These are phyloP conservation scores for Ianthella basta DNA, from an alignment of 37 sponge, comb jelly and placozoan genomes.

Conservation along the genomic window DNA sequence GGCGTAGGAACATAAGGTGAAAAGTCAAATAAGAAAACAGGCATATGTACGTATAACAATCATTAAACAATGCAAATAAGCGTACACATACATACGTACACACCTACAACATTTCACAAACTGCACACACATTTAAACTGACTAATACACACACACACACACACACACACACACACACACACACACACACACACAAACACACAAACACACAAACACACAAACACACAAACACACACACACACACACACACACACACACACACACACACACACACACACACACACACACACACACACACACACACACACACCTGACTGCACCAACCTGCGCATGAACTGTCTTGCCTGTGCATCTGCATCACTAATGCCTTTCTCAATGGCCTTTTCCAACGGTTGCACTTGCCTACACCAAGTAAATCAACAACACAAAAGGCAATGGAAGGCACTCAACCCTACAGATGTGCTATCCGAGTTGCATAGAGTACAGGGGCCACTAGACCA, in stretches of 20 bases:
- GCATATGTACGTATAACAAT: neutral
- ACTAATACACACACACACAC: too few species aligned
- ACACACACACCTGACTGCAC: neutral
- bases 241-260: too few species aligned
- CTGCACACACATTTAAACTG: too few species aligned
- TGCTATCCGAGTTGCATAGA: too few species aligned
- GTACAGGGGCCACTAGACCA: too few species aligned
- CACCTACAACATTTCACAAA: neutral
- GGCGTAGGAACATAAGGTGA: neutral
- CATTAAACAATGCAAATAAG: too few species aligned
- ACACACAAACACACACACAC: too few species aligned
- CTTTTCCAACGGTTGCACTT: slow-evolving; percentile 42
- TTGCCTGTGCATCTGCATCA: slow-evolving; percentile 66
- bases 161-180: neutral
- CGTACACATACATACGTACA: neutral
- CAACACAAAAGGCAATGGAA: too few species aligned
- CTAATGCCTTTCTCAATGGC: slow-evolving; percentile 43
- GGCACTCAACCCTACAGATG: too few species aligned
- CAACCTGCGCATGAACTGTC: slow-evolving; percentile 55
- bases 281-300: neutral
- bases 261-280: neutral
- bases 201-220: neutral
- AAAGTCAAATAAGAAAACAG: too few species aligned
- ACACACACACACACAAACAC: neutral
- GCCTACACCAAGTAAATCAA: too few species aligned